These are phyloP conservation scores for Nomada ferruginata DNA, from an alignment of 2,888 invertebrate genomes.

Conservation along the genomic window DNA sequence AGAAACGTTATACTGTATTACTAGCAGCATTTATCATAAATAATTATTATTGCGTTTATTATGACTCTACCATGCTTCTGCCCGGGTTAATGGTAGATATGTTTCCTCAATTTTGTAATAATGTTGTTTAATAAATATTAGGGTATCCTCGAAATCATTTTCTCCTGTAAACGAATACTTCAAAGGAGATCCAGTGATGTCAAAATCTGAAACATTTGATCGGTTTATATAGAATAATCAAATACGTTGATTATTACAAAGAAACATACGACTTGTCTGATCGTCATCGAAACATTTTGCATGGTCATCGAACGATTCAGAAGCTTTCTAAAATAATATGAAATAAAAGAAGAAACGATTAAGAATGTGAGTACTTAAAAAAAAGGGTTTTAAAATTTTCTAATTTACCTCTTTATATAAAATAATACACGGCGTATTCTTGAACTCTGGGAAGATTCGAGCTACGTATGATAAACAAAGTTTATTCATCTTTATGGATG, in stretches of 20 bases:
- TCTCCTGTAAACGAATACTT: slow-evolving; percentile 71
- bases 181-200: slow-evolving; percentile 76
- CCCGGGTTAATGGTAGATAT: slow-evolving; percentile 67
- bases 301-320: background rate
- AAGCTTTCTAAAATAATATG: slow-evolving; percentile 20
- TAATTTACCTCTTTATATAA: slow-evolving; percentile 58
- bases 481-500: slow-evolving; percentile 50
- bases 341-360: background rate
- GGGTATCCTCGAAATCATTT: slow-evolving; percentile 66
- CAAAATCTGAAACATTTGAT: slow-evolving; percentile 54
- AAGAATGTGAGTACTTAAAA: background rate
- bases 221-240: background rate
- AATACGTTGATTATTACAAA: background rate
- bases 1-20: background rate
- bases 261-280: slow-evolving; percentile 30
- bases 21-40: background rate
- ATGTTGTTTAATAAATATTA: slow-evolving; percentile 56
- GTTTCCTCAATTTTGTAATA: slow-evolving; percentile 73
- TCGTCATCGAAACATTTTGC: background rate
- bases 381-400: background rate
- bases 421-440: slow-evolving; percentile 45
- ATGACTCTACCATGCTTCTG: slow-evolving; percentile 67
- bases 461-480: slow-evolving; percentile 64
- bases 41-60: background rate
- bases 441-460: slow-evolving; percentile 68